Percentiles rank a stretch among this genome's conserved stretches.
These are phyloP conservation scores for Bemisia tabaci DNA, from an alignment of 1,140 invertebrate genomes.

Conservation along the genomic window DNA sequence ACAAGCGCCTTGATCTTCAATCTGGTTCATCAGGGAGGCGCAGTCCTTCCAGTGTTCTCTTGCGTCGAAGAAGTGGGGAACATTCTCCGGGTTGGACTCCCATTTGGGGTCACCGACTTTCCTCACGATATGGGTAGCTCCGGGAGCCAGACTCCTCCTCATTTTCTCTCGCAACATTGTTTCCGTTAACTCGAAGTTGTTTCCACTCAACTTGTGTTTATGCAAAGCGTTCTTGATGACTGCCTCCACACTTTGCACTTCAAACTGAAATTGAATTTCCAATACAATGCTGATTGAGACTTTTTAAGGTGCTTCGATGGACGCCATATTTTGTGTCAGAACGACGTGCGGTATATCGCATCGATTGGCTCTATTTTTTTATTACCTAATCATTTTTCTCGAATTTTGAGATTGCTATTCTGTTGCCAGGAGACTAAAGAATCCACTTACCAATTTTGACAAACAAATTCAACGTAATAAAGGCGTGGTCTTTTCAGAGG, in stretches of 20 bases:
- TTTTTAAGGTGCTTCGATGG: too few species aligned
- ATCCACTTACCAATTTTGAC: too few species aligned
- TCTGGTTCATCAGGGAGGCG: neutral
- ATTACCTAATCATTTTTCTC: too few species aligned
- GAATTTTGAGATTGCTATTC: too few species aligned
- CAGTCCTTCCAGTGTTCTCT: neutral
- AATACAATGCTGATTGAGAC: too few species aligned
- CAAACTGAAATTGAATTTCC: neutral
- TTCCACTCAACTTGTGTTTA: neutral
- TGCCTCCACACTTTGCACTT: neutral
- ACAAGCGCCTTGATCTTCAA: neutral
- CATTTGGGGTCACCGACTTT: neutral
- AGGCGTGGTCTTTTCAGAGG: too few species aligned
- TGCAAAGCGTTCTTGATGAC: neutral
- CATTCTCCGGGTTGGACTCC: neutral
- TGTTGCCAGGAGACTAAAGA: too few species aligned
- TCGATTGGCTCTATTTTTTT: too few species aligned
- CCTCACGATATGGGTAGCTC: neutral
- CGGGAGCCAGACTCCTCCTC: neutral
- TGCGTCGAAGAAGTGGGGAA: neutral
- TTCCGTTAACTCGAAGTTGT: neutral
- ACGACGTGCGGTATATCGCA: too few species aligned
- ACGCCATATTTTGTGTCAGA: too few species aligned
- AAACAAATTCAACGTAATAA: too few species aligned
- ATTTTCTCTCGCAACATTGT: neutral